Percentiles rank a stretch among this genome's conserved stretches.
These are phyloP conservation scores for Andricus curvator DNA, from an alignment of 2,888 invertebrate species.

Conservation along the genomic window DNA sequence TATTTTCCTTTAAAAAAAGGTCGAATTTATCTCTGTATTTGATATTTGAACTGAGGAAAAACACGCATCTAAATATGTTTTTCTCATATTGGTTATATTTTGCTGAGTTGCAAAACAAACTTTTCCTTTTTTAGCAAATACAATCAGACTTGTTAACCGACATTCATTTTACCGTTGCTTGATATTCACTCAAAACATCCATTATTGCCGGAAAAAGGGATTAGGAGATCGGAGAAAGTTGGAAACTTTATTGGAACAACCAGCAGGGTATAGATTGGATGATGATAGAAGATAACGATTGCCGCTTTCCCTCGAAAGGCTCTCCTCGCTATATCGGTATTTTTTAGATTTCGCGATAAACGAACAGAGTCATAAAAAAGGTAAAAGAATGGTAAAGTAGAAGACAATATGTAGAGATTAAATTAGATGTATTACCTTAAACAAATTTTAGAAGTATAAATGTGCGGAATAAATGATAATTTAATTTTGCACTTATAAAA, in stretches of 20 bases:
- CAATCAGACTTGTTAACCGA: not conserved
- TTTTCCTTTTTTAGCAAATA: not conserved
- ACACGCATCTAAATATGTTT: not conserved
- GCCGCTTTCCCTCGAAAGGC: constrained; percentile 51
- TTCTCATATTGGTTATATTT: not conserved
- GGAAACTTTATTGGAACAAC: constrained; percentile 18
- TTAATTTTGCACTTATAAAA: too few species aligned
- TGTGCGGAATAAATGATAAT: not conserved
- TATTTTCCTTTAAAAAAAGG: too few species aligned
- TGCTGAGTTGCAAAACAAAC: not conserved
- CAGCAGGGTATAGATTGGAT: constrained; percentile 17
- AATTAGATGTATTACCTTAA: not conserved
- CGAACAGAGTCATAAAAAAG: not conserved
- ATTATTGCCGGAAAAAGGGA: constrained; percentile 1
- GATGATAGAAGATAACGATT: constrained; percentile 46
- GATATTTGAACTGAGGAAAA: too few species aligned
- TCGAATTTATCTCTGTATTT: too few species aligned
- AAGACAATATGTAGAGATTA: not conserved
- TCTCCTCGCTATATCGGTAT: not conserved
- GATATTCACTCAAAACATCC: constrained; percentile 9
- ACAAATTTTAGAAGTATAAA: not conserved
- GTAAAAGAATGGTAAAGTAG: not conserved
- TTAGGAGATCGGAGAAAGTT: constrained; percentile 14
- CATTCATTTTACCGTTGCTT: not conserved
- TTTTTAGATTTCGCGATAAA: not conserved